These are phyloP conservation scores for Tetramorium simillimum DNA, from an alignment of 1,140 invertebrate genomes.

Conservation along the genomic window DNA sequence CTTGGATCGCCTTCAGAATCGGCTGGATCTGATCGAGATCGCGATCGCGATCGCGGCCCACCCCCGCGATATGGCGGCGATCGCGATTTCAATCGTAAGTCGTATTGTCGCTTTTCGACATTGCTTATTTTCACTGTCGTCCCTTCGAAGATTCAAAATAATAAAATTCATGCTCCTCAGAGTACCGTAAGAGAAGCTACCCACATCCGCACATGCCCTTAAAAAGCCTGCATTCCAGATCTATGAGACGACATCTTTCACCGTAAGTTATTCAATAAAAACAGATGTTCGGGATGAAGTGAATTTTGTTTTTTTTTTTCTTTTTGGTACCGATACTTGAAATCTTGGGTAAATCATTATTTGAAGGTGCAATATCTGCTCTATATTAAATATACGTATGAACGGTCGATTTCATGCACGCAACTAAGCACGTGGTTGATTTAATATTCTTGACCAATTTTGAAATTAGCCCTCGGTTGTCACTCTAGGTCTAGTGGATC, in stretches of 20 bases:
- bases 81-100: conserved; percentile 86
- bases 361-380: background rate
- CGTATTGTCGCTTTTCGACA: background rate
- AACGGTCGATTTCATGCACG: background rate
- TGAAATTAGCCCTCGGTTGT: too few species aligned
- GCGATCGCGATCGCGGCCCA: conserved; percentile 84
- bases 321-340: background rate
- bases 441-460: background rate
- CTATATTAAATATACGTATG: background rate
- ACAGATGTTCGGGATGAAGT: background rate
- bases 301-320: background rate
- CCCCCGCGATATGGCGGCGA: conserved; percentile 85
- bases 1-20: conserved; percentile 86
- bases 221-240: conserved; percentile 85
- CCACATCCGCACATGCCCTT: conserved; percentile 89
- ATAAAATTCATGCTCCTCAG: conserved; percentile 79
- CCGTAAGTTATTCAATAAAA: conserved; percentile 78
- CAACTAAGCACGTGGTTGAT: background rate
- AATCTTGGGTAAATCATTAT: background rate
- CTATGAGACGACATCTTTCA: conserved; percentile 84
- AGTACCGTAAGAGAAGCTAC: conserved; percentile 89
- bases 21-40: conserved; percentile 84
- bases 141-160: background rate
- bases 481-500: too few species aligned
- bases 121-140: background rate